Evolutionary conservation across 2,888 invertebrate species (phyloP).

Genomic region (Brachyptera putata): DNA sequence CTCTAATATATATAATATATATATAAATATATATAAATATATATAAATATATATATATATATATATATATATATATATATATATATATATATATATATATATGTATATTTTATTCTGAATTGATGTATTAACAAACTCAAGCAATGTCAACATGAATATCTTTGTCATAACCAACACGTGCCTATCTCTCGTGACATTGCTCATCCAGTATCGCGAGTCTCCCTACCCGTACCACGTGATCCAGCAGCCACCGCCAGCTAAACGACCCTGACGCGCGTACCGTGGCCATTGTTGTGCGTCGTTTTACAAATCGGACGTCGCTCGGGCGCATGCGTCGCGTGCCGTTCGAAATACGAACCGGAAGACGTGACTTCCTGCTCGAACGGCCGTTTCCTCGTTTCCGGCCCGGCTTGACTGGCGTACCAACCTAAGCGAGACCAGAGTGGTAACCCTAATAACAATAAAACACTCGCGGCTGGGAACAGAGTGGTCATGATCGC

Average conservation of each 20-base stretch:
- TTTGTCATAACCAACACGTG: neutral
- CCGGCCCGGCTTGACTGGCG: slow-evolving; percentile 12
- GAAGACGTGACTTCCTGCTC: slow-evolving; percentile 4
- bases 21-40: too few relatives aligned
- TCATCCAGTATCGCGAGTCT: neutral
- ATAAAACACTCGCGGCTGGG: neutral
- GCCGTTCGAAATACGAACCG: slow-evolving; percentile 15
- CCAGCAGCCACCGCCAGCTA: neutral
- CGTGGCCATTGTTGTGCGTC: neutral
- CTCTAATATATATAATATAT: too few relatives aligned
- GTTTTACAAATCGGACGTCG: neutral
- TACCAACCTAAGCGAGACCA: slow-evolving; percentile 18
- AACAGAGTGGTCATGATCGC: neutral
- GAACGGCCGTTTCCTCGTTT: slow-evolving; percentile 11
- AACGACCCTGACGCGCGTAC: neutral
- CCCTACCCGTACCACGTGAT: neutral
- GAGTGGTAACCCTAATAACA: slow-evolving; percentile 10
- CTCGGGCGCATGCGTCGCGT: neutral
- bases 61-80: too few relatives aligned
- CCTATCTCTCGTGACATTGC: too few relatives aligned
- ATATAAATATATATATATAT: too few relatives aligned
- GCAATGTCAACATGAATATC: too few relatives aligned
- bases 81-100: too few relatives aligned
- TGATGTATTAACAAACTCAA: too few relatives aligned
- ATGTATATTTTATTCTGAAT: too few relatives aligned